These are phyloP conservation scores for Cyprinodon tularosa DNA, from an alignment of 2,113 vertebrate species.

Conservation along the genomic window DNA sequence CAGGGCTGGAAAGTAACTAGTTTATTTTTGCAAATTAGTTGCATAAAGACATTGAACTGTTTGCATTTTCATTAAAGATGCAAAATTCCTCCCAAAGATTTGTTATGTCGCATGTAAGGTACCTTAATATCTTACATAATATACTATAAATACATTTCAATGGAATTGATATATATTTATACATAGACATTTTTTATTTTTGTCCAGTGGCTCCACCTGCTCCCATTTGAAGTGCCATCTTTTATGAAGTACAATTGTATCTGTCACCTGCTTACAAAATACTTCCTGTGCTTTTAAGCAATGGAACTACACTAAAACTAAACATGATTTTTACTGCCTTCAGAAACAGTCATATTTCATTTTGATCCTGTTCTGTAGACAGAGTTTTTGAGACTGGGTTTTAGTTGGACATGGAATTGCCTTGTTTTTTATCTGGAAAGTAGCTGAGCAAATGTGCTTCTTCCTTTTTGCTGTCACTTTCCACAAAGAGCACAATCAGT, in stretches of 20 bases:
- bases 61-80: too few species aligned
- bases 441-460: conserved; percentile 49
- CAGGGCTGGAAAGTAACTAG: too few species aligned
- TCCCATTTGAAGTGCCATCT: too few species aligned
- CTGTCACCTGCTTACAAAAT: neutral
- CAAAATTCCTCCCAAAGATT: too few species aligned
- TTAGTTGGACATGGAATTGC: conserved; percentile 24
- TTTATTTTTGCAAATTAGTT: too few species aligned
- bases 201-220: too few species aligned
- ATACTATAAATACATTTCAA: neutral
- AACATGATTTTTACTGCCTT: conserved; percentile 30
- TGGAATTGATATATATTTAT: neutral
- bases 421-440: conserved; percentile 21
- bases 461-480: conserved; percentile 65
- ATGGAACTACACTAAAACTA: conserved; percentile 5
- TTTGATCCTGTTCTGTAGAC: conserved; percentile 1
- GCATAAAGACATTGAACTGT: too few species aligned
- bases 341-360: conserved; percentile 36
- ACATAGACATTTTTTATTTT: too few species aligned
- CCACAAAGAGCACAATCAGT: conserved; percentile 66
- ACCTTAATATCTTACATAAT: too few species aligned
- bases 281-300: neutral
- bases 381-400: conserved; percentile 10
- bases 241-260: too few species aligned
- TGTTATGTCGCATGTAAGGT: too few species aligned